Conservation (phyloP, 2,113 vertebrate genomes). For the Alligator sinensis region DNA sequence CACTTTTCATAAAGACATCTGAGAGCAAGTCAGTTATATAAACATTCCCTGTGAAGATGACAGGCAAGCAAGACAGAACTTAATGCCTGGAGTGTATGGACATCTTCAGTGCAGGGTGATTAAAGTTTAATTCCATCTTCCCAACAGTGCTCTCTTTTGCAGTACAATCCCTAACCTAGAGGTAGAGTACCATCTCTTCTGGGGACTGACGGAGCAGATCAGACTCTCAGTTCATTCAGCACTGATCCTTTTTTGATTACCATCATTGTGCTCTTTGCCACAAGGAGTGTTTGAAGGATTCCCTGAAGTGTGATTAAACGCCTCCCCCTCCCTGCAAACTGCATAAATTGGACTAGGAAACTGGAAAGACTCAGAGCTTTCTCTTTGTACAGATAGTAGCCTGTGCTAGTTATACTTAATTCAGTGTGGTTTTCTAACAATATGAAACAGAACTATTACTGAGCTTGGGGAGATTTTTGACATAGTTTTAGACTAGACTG, state of each 20-base stretch:
- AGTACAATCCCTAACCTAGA: slow-evolving; percentile 3
- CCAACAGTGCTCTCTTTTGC: slow-evolving; percentile 7
- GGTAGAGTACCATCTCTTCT: neutral
- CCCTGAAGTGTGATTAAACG: neutral
- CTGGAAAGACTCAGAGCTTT: neutral
- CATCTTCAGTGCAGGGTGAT: neutral
- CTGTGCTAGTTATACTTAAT: neutral
- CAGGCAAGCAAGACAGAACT: neutral
- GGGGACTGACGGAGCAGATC: neutral
- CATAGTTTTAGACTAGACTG: neutral
- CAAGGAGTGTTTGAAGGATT: neutral
- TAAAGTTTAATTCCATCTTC: slow-evolving; percentile 32
- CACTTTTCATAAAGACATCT: neutral
- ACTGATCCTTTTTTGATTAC: slow-evolving; percentile 37
- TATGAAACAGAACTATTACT: neutral
- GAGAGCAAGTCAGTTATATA: neutral
- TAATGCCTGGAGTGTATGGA: slow-evolving; percentile 22
- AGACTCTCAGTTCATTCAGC: neutral
- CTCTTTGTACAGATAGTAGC: neutral
- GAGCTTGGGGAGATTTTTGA: neutral
- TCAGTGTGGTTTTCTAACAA: neutral
- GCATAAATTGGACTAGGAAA: neutral
- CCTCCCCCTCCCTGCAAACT: too few relatives aligned
- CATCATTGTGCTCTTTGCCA: neutral
- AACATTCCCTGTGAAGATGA: slow-evolving; percentile 3